These are phyloP conservation scores for Salpingus planirostris DNA, from an alignment of 2,888 invertebrate species.

Conservation along the genomic window DNA sequence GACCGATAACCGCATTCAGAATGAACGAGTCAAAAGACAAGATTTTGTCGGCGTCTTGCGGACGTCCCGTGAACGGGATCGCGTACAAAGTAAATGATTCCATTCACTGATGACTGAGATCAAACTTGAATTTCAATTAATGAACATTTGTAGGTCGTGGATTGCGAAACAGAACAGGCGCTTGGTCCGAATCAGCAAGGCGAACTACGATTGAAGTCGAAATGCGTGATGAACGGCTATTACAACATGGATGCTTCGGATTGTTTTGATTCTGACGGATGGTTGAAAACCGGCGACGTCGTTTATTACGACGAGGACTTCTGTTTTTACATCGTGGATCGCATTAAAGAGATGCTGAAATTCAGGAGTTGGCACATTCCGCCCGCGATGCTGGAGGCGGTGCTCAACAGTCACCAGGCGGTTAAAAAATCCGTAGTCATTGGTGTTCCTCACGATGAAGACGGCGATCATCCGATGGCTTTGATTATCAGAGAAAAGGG, in stretches of 20 bases:
- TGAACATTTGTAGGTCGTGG: not conserved
- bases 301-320: too few species aligned
- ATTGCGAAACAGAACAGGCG: not conserved
- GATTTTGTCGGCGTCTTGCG: not conserved
- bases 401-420: not conserved
- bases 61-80: not conserved
- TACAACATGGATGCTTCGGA: too few species aligned
- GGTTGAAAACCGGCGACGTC: not conserved
- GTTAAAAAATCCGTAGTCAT: not conserved
- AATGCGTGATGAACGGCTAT: constrained; percentile 1
- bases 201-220: not conserved
- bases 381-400: not conserved
- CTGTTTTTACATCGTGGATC: too few species aligned
- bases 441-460: too few species aligned
- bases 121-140: not conserved
- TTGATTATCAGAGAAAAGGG: too few species aligned
- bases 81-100: not conserved
- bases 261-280: not conserved
- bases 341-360: too few species aligned
- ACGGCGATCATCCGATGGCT: too few species aligned
- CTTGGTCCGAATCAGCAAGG: not conserved
- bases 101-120: too few species aligned
- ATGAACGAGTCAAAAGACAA: not conserved
- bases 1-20: not conserved
- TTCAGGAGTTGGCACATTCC: too few species aligned